Conservation (phyloP, 37 sponge, comb jelly and placozoan species). For the Theonella swinhoei region DNA sequence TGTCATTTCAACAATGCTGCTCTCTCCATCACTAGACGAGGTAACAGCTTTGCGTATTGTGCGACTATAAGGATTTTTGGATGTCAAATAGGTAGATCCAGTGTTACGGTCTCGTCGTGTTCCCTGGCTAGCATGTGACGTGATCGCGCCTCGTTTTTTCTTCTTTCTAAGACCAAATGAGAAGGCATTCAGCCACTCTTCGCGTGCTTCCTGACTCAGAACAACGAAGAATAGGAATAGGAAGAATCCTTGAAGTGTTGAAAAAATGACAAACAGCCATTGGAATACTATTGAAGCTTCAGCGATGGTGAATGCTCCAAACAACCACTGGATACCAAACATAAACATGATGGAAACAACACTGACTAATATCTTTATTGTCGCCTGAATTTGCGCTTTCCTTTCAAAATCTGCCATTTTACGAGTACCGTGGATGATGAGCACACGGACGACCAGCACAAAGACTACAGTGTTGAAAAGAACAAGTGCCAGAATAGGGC, state of each 20-base stretch:
- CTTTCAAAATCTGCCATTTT: not conserved
- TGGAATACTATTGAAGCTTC: conserved; percentile 36
- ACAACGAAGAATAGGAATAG: conserved; percentile 72
- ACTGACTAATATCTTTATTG: conserved; percentile 23
- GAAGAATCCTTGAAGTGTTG: conserved; percentile 49
- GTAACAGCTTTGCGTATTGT: not conserved
- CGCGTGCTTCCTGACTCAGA: conserved; percentile 34
- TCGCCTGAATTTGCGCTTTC: not conserved
- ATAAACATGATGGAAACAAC: conserved; percentile 42
- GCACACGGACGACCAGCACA: conserved; percentile 28
- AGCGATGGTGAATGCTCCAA: conserved; percentile 53
- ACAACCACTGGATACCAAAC: conserved; percentile 62
- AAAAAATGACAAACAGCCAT: conserved; percentile 59
- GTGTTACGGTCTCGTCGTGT: not conserved
- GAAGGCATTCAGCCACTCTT: conserved; percentile 46
- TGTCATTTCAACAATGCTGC: not conserved
- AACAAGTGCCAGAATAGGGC: conserved; percentile 35
- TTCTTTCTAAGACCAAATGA: not conserved
- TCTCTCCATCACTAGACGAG: not conserved
- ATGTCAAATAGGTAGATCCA: not conserved
- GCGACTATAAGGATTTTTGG: not conserved
- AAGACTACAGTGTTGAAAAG: conserved; percentile 57
- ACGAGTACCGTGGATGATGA: conserved; percentile 25
- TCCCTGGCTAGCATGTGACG: not conserved
- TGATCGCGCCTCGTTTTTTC: not conserved